Evolutionary conservation across 1,140 invertebrate species (phyloP), one percentile per base, ranked within the genome.

Genomic region (Diplogasteroides magnus): DNA sequence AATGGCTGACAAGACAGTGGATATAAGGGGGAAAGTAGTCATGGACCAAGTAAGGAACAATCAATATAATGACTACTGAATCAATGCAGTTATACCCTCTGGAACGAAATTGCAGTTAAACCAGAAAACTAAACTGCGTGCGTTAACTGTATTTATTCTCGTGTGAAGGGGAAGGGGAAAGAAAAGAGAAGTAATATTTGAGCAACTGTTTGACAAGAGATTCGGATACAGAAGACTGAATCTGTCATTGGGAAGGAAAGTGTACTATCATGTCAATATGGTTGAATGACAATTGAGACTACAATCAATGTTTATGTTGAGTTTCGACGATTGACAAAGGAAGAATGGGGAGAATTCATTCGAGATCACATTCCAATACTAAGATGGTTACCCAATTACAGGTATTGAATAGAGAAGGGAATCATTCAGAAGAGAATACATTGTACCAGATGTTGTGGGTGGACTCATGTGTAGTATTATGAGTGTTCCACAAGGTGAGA

Each of bases 381-480:
- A 0, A 27, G 37, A 13, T 74, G 73, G 73, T 58, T 74, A 13
- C 69, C 64, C 2, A 82, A 78, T 48, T 85, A 85, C 77, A 83
- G 81, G 31, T 63, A n/a, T n/a, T n/a, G n/a, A n/a, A n/a, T n/a
- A n/a, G n/a, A n/a, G n/a, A n/a, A n/a, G n/a, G n/a, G n/a, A n/a
- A n/a, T n/a, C n/a, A n/a, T n/a, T n/a, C n/a, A 48, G 83, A 28
- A 83, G 77, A 67, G 81, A 82, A 25, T 78, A 74, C 64, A 32
- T 84, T 6, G n/a, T 84, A 11, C 66, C 70, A 11, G 84, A 85
- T 76, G 64, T 85, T 27, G 55, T 85, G 14, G 76, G 83, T 2
- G 84, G 84, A 27, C 31, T 85, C 14, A 85, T 84, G 15, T 77
- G 84, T 28, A 83, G 80, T 1, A 79, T 85, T n/a, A 76, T 85